Base-by-base conservation (phyloP, 2,888 invertebrate species). In the Dascillus cervinus region DNA sequence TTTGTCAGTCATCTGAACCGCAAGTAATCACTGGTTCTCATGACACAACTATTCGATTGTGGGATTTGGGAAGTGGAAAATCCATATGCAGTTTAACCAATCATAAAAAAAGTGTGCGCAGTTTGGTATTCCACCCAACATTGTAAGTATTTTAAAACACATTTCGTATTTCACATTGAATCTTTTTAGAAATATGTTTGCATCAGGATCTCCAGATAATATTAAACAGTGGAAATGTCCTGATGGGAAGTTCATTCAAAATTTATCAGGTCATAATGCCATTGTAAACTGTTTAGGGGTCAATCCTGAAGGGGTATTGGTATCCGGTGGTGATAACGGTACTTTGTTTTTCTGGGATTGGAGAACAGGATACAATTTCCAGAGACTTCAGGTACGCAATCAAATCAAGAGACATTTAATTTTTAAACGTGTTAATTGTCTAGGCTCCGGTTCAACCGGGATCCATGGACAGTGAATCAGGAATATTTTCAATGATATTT, bases 191-290 rank as follows among this genome's bases (percentile, higher is more conserved):
- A 79, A 96, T 63, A 94, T 94, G 73, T 97, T 99, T 65, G 97
- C 91, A 0, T 95, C 95, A 0, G 98, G 91, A 0, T 95, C 96
- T 0, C 95, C 98, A 0, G 97, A 98, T 61, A 97, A 98, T 59
- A 91, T 99, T 43, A 98, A 98, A 59, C 95, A 97, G 60, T 98
- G 98, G 98, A 90, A 88, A 60, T 95, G 95, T 56, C 97, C 96
- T 0, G 92, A 97, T 51, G 94, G 97, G 2, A 88, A 89, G 58
- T 98, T 98, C 58, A 83, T 97, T 32, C 97, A 97, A 60, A 97
- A 96, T 62, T 69, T 98, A 32, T 83, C 90, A 0, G 97, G 97
- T 0, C 98, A 98, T 62, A 97, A 92, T 62, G 88, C 96, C 0
- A 97, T 98, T 44, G 82, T 98, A 13, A 98, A 99, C 68, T 91